Conservation (phyloP, 2,888 invertebrate genomes). For the Tipula lateralis region DNA sequence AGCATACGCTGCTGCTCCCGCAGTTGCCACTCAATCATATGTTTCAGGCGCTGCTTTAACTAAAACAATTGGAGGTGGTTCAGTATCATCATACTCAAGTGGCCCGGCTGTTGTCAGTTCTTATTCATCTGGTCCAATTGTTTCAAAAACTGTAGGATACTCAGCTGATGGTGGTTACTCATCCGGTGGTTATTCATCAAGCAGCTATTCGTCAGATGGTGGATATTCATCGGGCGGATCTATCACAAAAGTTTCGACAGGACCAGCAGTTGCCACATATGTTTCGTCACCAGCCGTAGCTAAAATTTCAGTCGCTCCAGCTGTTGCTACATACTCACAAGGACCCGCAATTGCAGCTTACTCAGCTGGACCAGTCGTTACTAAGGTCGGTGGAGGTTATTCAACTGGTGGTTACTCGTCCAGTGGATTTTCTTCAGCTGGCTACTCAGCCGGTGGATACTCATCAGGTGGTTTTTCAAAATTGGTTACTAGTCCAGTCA, state of each 20-base stretch:
- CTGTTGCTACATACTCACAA: constrained; percentile 33
- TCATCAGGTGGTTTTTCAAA: constrained; percentile 31
- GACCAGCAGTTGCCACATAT: constrained; percentile 45
- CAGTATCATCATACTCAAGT: constrained; percentile 35
- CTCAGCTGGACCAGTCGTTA: constrained; percentile 32
- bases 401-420: constrained; percentile 48
- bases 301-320: constrained; percentile 33
- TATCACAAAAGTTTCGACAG: constrained; percentile 38
- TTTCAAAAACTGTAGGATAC: constrained; percentile 33
- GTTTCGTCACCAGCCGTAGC: not conserved
- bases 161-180: constrained; percentile 33
- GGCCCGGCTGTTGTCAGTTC: constrained; percentile 35
- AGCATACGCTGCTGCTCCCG: constrained; percentile 31
- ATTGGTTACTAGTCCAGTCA: constrained; percentile 29
- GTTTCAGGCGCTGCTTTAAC: constrained; percentile 34
- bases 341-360: constrained; percentile 35
- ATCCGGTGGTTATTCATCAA: constrained; percentile 34
- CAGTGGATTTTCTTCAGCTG: constrained; percentile 40
- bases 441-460: constrained; percentile 30
- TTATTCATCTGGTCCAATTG: constrained; percentile 33
- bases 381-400: constrained; percentile 34
- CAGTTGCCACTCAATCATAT: constrained; percentile 33
- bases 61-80: constrained; percentile 35
- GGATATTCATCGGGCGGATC: constrained; percentile 35
- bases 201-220: constrained; percentile 32